These are phyloP conservation scores for Stomatorhinus walkeri DNA, from an alignment of 2,797 vertebrate species.

Conservation along the genomic window DNA sequence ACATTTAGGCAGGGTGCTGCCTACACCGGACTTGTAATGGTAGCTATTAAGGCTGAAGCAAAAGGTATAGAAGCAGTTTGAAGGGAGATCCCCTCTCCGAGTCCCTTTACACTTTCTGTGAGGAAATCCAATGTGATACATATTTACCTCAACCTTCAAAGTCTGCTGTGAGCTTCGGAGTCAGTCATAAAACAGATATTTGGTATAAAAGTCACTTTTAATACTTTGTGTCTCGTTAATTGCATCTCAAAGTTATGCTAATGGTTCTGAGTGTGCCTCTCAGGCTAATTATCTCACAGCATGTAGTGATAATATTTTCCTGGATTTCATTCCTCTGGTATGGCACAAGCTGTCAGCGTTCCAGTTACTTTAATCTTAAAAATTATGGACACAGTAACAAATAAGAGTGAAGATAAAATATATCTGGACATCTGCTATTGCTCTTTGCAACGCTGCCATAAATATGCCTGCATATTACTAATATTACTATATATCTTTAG, in stretches of 20 bases:
- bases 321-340: conserved; percentile 3
- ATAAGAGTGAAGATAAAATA: neutral
- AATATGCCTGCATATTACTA: neutral
- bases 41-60: neutral
- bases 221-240: neutral
- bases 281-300: conserved; percentile 14
- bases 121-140: neutral
- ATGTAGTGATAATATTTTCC: conserved; percentile 14
- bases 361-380: neutral
- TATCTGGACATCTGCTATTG: neutral
- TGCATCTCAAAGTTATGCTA: neutral
- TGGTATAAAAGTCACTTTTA: neutral
- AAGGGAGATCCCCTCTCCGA: neutral
- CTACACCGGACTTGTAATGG: neutral
- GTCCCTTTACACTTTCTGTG: neutral
- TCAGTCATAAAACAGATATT: neutral
- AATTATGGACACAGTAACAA: neutral
- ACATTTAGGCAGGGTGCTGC: neutral
- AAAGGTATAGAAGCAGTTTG: neutral
- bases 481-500: neutral
- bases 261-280: neutral
- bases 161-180: neutral
- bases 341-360: neutral
- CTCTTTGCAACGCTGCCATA: neutral
- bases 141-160: neutral